These are phyloP conservation scores for Cepphus grylle DNA, from an alignment of 2,113 vertebrate species.

Conservation along the genomic window DNA sequence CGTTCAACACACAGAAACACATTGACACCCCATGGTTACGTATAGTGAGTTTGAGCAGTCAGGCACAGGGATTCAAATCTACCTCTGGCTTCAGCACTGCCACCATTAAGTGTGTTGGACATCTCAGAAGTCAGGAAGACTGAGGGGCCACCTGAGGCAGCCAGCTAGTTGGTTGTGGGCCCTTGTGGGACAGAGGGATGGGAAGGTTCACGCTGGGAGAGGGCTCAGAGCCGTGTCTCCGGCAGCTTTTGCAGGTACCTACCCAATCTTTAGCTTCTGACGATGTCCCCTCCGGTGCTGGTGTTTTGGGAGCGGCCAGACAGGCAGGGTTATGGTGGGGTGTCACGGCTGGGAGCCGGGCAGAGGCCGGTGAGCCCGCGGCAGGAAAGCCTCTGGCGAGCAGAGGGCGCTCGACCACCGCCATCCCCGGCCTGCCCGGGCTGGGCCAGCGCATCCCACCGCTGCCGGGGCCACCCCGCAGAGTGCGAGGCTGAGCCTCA, in stretches of 20 bases:
- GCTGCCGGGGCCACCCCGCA: accelerated
- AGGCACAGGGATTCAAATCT: neutral
- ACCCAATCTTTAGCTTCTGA: accelerated
- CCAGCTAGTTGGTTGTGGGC: accelerated
- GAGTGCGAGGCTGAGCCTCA: accelerated
- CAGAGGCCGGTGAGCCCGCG: neutral
- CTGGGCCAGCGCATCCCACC: neutral
- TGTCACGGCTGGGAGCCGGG: accelerated
- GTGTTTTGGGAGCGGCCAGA: neutral
- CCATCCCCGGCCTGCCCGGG: neutral
- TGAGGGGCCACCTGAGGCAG: neutral
- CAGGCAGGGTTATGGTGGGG: neutral
- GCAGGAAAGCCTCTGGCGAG: neutral
- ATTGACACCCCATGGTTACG: accelerated
- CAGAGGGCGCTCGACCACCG: slow-evolving; percentile 27
- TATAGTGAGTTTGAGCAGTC: neutral
- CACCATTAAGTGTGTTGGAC: no score
- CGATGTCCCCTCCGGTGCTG: accelerated
- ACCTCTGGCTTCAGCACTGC: neutral
- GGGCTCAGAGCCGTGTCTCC: neutral
- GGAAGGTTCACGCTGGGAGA: neutral
- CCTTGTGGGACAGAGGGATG: accelerated
- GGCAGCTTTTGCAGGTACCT: neutral
- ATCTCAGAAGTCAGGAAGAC: neutral
- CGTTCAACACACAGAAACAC: neutral